These are phyloP conservation scores for Trichoplax adhaerens DNA, from an alignment of 37 sponge, comb jelly and placozoan genomes.

Conservation along the genomic window DNA sequence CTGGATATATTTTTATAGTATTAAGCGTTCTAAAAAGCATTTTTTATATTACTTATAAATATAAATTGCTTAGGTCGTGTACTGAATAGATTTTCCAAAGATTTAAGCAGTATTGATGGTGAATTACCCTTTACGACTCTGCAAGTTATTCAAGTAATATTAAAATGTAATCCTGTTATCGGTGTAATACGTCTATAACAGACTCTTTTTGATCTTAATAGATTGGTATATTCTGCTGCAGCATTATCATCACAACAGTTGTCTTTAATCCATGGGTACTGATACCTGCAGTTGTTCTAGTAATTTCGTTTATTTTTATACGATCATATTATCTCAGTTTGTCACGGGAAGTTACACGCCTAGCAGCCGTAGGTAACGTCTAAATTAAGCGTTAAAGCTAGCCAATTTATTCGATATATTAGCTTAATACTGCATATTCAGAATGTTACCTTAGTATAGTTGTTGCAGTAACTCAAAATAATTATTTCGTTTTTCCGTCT, in stretches of 20 bases:
- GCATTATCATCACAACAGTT: constrained; percentile 25
- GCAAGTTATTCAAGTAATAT: constrained; percentile 27
- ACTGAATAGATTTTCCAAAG: constrained; percentile 60
- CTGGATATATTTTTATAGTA: too few relatives aligned
- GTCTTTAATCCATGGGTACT: constrained; percentile 32
- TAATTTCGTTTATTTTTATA: constrained; percentile 19
- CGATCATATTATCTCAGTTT: constrained; percentile 44
- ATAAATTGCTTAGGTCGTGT: constrained; percentile 28
- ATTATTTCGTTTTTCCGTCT: too few relatives aligned
- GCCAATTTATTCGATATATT: too few relatives aligned
- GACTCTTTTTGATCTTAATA: too few relatives aligned
- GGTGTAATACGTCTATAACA: neutral
- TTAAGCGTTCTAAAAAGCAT: too few relatives aligned
- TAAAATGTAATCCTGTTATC: neutral
- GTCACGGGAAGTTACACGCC: constrained; percentile 47
- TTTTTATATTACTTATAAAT: too few relatives aligned
- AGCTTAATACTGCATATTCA: too few relatives aligned
- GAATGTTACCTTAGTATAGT: too few relatives aligned
- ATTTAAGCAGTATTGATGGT: constrained; percentile 45
- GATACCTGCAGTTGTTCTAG: constrained; percentile 18
- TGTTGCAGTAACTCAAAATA: too few relatives aligned
- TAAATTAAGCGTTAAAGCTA: neutral
- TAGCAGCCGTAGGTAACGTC: constrained; percentile 48
- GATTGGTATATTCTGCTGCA: neutral
- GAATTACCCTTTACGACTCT: constrained; percentile 31